Evolutionary conservation across 2,888 invertebrate genomes (phyloP), one percentile per base, ranked within the genome.

Genomic region (Drosophila prostipennis): DNA sequence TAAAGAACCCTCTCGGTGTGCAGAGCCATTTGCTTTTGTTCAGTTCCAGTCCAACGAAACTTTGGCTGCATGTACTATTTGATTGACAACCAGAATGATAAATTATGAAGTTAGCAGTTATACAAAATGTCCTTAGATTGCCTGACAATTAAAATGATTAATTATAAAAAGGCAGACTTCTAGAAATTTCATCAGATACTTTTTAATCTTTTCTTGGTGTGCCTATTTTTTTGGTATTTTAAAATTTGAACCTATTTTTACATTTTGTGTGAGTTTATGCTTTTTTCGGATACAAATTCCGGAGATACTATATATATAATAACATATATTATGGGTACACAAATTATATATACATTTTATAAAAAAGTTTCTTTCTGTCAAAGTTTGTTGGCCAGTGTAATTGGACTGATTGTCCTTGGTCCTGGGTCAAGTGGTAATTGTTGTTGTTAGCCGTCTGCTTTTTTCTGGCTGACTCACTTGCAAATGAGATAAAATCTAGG

Each of bases 361-460:
- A 26, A 6, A 26, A 26, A 3, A 6, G 6, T 6, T 29, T 7
- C 5, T 7, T 29, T 29, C 7, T 7, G 2, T 6, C 26, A 1
- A 2, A 29, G 5, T 29, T 29, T 42, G 70, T 45, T 37, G 16
- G 3, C 4, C 42, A 57, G 74, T 72, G 71, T 74, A 72, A 65
- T 65, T 42, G 45, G 3, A 53, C 29, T 51, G 39, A 40, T 49
- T 57, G 37, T 51, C 51, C 34, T 48, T 48, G 16, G 29, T 57
- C 52, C 60, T 60, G 39, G 69, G 57, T 69, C 57, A 74, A 74
- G 57, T 49, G 48, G 16, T 40, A 74, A 69, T 69, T 69, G 53
- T 74, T 69, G 40, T 46, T 34, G 60, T 40, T 71, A 36, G n/a
- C 11, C 36, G 43, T 32, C 46, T 19, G 36, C 11, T 23, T 43